These are phyloP conservation scores for Diadema setosum DNA, from an alignment of 35 echinoderm and acorn worm species.

Conservation along the genomic window DNA sequence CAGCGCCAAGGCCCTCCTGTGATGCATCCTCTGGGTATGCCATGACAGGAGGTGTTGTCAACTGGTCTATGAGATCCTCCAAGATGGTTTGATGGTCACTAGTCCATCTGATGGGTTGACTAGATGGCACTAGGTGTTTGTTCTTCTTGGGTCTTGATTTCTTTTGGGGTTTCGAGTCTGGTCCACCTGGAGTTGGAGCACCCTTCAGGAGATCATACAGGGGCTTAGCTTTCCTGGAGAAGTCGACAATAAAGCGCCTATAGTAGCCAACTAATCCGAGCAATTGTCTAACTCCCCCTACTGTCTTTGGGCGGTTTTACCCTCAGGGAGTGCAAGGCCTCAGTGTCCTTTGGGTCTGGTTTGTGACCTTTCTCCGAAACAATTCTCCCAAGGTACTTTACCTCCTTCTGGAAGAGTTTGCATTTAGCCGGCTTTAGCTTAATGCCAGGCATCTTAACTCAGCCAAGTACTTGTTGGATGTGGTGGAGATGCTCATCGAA, in stretches of 20 bases:
- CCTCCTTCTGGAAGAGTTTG: not conserved
- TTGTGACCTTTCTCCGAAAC: not conserved
- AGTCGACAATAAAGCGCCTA: not conserved
- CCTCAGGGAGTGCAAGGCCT: not conserved
- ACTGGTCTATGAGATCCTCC: not conserved
- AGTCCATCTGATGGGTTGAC: slow-evolving; percentile 2
- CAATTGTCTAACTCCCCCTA: not conserved
- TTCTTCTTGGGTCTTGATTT: not conserved
- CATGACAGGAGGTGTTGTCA: not conserved
- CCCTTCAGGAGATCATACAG: not conserved
- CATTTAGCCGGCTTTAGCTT: slow-evolving; percentile 20
- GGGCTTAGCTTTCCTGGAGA: not conserved
- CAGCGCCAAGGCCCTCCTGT: slow-evolving; percentile 10
- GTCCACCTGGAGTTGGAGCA: not conserved
- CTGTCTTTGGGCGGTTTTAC: not conserved
- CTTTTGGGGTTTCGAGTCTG: not conserved
- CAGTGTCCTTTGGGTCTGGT: not conserved
- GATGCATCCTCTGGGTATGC: slow-evolving; percentile 19
- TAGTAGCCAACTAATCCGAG: not conserved
- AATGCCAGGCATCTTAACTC: slow-evolving; percentile 19
- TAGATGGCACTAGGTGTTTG: not conserved
- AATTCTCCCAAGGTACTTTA: not conserved
- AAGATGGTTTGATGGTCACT: not conserved
- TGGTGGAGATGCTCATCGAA: slow-evolving; percentile 43
- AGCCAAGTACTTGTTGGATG: not conserved